These are phyloP conservation scores for Physella acuta DNA, from an alignment of 1,140 invertebrate species.

Conservation along the genomic window DNA sequence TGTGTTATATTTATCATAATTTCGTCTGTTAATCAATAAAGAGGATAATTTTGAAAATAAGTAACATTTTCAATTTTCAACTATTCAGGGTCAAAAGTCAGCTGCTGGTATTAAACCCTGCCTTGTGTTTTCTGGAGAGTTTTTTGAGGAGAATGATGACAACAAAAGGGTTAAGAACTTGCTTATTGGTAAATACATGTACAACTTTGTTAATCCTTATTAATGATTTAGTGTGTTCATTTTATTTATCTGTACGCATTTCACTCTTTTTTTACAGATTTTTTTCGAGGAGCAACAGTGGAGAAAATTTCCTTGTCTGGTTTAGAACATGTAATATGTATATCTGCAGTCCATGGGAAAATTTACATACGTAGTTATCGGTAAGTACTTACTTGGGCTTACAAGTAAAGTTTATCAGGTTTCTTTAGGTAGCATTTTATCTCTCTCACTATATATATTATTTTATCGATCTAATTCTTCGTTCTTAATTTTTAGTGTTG, in stretches of 20 bases:
- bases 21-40: too few species aligned
- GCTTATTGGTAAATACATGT: slow-evolving; percentile 63
- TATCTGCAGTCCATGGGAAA: slow-evolving; percentile 78
- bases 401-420: too few species aligned
- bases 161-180: slow-evolving; percentile 83
- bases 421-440: too few species aligned
- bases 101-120: slow-evolving; percentile 85
- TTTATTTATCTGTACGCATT: not conserved
- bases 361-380: slow-evolving; percentile 85
- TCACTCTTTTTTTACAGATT: slow-evolving; percentile 68
- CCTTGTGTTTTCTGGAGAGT: slow-evolving; percentile 88
- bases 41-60: too few species aligned
- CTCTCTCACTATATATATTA: too few species aligned
- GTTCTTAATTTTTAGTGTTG: too few species aligned
- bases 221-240: not conserved
- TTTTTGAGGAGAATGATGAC: slow-evolving; percentile 80
- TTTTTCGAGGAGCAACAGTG: slow-evolving; percentile 85
- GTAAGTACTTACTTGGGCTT: slow-evolving; percentile 57
- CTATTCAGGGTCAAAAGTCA: slow-evolving; percentile 73
- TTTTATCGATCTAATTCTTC: too few species aligned
- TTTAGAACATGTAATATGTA: slow-evolving; percentile 87
- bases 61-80: too few species aligned
- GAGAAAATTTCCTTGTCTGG: slow-evolving; percentile 81
- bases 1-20: too few species aligned
- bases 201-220: not conserved